These are phyloP conservation scores for Eulimnadia texana DNA, from an alignment of 1,140 invertebrate species.

Conservation along the genomic window DNA sequence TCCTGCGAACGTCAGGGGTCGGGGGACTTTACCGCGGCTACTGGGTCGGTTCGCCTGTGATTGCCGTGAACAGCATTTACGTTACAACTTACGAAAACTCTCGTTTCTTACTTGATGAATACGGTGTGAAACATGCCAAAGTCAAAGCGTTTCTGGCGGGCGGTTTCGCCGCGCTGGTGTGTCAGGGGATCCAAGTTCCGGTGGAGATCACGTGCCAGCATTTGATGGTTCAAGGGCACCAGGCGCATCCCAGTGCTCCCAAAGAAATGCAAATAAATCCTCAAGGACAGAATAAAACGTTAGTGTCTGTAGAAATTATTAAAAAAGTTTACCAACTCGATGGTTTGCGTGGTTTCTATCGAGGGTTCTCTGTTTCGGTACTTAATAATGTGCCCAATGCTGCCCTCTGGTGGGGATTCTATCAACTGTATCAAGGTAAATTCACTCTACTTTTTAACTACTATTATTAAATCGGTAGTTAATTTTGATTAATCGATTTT, in stretches of 20 bases:
- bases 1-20: constrained; percentile 67
- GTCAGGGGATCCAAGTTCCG: constrained; percentile 89
- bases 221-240: constrained; percentile 73
- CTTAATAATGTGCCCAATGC: constrained; percentile 88
- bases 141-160: constrained; percentile 59
- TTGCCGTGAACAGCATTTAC: constrained; percentile 77
- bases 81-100: constrained; percentile 91
- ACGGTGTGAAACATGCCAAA: constrained; percentile 40
- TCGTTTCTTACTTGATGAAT: constrained; percentile 54
- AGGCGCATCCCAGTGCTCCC: constrained; percentile 5
- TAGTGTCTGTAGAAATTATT: constrained; percentile 45
- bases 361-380: constrained; percentile 81
- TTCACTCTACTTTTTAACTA: too few relatives aligned
- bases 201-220: constrained; percentile 94
- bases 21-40: constrained; percentile 82
- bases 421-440: constrained; percentile 82
- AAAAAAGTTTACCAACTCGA: constrained; percentile 57
- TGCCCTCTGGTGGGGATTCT: constrained; percentile 91
- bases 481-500: neutral
- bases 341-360: constrained; percentile 75
- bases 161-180: constrained; percentile 74
- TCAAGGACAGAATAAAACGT: neutral
- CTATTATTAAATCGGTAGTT: too few relatives aligned
- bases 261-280: neutral
- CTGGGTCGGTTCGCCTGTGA: constrained; percentile 76